Evolutionary conservation across 2,113 vertebrate genomes (phyloP).

Genomic region (Erpornis zantholeuca): DNA sequence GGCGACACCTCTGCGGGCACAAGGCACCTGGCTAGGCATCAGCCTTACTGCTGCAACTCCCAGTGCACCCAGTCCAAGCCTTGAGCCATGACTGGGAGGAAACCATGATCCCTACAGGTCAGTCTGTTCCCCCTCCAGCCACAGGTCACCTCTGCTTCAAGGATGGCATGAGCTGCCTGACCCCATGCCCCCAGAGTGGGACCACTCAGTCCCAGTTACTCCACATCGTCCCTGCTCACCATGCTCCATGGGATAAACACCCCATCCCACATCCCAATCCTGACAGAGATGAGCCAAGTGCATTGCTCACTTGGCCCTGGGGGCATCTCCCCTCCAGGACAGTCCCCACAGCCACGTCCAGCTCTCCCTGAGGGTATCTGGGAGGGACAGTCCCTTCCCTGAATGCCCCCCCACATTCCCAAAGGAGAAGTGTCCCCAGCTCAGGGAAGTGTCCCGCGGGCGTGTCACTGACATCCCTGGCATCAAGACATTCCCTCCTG

Average conservation of each 20-base stretch:
- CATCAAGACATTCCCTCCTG: background rate
- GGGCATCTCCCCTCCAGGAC: background rate
- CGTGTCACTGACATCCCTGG: background rate
- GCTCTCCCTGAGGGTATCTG: background rate
- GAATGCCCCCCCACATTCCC: background rate
- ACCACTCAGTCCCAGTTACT: background rate
- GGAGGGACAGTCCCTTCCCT: background rate
- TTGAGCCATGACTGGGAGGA: background rate
- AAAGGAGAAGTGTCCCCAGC: background rate
- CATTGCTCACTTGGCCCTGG: background rate
- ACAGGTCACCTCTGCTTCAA: background rate
- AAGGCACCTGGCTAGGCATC: background rate
- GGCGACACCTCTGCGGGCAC: background rate
- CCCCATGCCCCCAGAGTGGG: rapidly evolving
- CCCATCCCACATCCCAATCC: background rate
- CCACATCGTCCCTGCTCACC: background rate
- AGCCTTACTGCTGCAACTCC: background rate
- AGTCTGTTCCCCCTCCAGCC: background rate
- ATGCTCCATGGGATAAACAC: background rate
- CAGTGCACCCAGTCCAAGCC: background rate
- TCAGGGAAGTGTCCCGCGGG: rapidly evolving
- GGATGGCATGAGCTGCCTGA: background rate
- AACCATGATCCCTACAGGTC: background rate
- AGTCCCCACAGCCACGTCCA: rapidly evolving
- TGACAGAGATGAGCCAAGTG: background rate